Evolutionary conservation across 2,888 invertebrate species (phyloP), one percentile per base, ranked within the genome.

Genomic region (Pimpla rufipes): DNA sequence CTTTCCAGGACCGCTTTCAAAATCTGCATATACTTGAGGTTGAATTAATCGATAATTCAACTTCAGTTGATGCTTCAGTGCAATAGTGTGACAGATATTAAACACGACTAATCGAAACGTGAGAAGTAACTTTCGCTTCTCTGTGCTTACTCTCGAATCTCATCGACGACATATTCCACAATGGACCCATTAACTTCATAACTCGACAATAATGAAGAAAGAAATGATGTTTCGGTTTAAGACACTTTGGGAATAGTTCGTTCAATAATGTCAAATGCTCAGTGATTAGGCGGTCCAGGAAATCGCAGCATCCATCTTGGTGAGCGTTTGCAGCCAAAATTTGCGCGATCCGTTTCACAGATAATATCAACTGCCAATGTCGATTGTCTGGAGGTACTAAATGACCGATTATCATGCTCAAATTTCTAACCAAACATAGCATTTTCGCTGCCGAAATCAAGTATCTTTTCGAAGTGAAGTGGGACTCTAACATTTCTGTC

Each of bases 171-270:
- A 86, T 13, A 57, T 71, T 57, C 64, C 62, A 80, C 18, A 84
- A 21, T 11, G 85, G 80, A 16, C 85, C 85, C 13, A 79, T 71
- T 71, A 66, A 11, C n/a, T n/a, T 10, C 16, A 86, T 77, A 0
- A 85, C 73, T 7, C 85, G 82, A 1, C 76, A 57, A 75, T 86
- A 85, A 37, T 86, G 86, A n/a, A 85, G 16, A 1, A 82, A 29
- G 40, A 81, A 71, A 79, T 85, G n/a, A n/a, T n/a, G n/a, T n/a
- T n/a, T n/a, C n/a, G n/a, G n/a, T n/a, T n/a, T n/a, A n/a, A n/a
- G n/a, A 47, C 8, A 64, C 21, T 67, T 23, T 23, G 47, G 16
- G 29, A 77, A 77, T 50, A 67, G 5, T 57, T 77, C n/a, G n/a
- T 47, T 18, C 64, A 64, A 55, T 35, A 77, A 67, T 0, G 40